A percentile compares a stretch with the other conserved stretches of the same genome.
Conservation (phyloP, 2,888 invertebrate genomes). For the Leucozona laternaria region DNA sequence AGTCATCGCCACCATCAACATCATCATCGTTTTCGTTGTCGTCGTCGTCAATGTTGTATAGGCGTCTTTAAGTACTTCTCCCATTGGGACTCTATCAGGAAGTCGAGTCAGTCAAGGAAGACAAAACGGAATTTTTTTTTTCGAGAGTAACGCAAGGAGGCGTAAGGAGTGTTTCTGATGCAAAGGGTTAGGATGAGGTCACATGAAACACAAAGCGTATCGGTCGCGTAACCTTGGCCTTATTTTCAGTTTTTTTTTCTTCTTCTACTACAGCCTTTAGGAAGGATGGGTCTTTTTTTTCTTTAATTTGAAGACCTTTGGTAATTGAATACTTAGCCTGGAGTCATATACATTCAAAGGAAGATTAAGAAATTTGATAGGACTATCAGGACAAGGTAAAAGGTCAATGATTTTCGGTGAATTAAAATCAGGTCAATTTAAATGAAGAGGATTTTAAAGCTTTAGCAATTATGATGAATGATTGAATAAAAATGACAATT, state of each 20-base stretch:
- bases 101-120: conserved; percentile 62
- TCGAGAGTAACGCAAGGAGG: conserved; percentile 53
- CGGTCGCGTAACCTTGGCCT: conserved; percentile 61
- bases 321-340: conserved; percentile 18
- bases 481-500: not conserved
- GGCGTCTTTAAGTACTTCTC: conserved; percentile 70
- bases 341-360: conserved; percentile 4
- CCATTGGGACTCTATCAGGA: conserved; percentile 66
- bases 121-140: conserved; percentile 20
- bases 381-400: not conserved
- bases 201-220: conserved; percentile 45
- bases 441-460: not conserved
- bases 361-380: conserved; percentile 4
- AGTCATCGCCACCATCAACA: conserved; percentile 63
- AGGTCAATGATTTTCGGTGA: conserved; percentile 16
- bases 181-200: conserved; percentile 61
- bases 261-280: not conserved
- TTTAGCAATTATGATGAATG: not conserved
- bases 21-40: not conserved
- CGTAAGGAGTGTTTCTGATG: conserved; percentile 43
- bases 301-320: conserved; percentile 26
- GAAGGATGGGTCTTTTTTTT: not conserved
- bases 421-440: not conserved
- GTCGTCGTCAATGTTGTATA: conserved; percentile 30
- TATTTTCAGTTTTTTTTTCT: conserved; percentile 5